Evolutionary conservation across 2,888 invertebrate genomes (phyloP).

Genomic region (Xestia c-nigrum): DNA sequence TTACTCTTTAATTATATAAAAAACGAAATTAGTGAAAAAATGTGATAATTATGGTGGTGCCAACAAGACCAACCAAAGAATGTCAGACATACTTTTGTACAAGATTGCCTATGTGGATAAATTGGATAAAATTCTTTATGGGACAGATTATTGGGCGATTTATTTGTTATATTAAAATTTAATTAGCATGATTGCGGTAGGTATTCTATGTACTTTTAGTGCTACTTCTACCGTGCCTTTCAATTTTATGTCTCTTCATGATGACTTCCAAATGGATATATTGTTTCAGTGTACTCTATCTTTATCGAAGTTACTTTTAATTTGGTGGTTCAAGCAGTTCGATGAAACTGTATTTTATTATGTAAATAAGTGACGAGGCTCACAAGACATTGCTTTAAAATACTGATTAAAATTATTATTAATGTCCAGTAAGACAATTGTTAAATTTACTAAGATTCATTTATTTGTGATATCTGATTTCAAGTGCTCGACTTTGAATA

Average conservation of each 20-base stretch:
- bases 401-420: slow-evolving; percentile 54
- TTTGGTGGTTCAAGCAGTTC: slow-evolving; percentile 31
- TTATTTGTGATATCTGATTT: slow-evolving; percentile 32
- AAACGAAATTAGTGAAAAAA: neutral
- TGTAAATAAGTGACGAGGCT: slow-evolving; percentile 56
- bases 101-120: slow-evolving; percentile 21
- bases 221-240: slow-evolving; percentile 56
- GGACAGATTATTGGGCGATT: slow-evolving; percentile 12
- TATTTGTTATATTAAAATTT: slow-evolving; percentile 29
- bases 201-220: slow-evolving; percentile 36
- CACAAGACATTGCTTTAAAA: slow-evolving; percentile 59
- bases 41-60: slow-evolving; percentile 50
- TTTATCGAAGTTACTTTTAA: slow-evolving; percentile 41
- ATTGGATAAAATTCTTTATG: slow-evolving; percentile 5
- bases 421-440: slow-evolving; percentile 28
- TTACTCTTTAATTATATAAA: slow-evolving; percentile 2
- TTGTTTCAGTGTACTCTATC: slow-evolving; percentile 28
- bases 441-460: slow-evolving; percentile 25
- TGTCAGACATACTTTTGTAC: slow-evolving; percentile 48
- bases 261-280: slow-evolving; percentile 56
- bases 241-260: slow-evolving; percentile 43
- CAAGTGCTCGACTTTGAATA: slow-evolving; percentile 41
- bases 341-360: slow-evolving; percentile 46
- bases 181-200: slow-evolving; percentile 19
- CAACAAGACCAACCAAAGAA: slow-evolving; percentile 50